A percentile compares a stretch with the other conserved stretches of the same genome.
Evolutionary conservation across 2,113 vertebrate species (phyloP).

Genomic region (Orycteropus afer): DNA sequence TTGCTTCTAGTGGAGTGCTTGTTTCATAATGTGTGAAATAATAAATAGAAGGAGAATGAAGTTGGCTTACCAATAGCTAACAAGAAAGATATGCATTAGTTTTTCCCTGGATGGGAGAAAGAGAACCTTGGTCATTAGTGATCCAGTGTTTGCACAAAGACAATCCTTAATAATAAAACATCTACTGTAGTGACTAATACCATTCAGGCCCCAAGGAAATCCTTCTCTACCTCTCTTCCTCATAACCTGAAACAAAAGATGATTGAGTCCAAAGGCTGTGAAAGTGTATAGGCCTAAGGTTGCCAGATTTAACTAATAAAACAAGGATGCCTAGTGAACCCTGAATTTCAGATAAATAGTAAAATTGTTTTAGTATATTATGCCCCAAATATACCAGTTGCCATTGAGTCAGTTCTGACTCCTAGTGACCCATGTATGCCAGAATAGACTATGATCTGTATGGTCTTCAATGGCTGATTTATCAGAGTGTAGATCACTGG

Average conservation of each 20-base stretch:
- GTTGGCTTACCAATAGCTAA: neutral
- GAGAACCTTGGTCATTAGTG: neutral
- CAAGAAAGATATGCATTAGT: fast-evolving
- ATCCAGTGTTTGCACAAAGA: neutral
- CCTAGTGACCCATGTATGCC: neutral
- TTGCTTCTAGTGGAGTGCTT: too few species aligned
- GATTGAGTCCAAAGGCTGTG: fast-evolving
- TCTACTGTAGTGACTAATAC: neutral
- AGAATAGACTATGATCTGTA: neutral
- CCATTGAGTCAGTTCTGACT: too few species aligned
- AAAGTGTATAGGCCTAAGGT: neutral
- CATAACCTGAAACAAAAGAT: neutral
- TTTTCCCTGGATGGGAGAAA: neutral
- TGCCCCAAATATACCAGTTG: neutral
- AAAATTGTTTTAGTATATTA: neutral
- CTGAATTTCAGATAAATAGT: neutral
- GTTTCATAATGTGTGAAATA: neutral
- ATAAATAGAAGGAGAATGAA: neutral
- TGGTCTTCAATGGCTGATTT: neutral
- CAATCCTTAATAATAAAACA: fast-evolving
- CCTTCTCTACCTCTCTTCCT: neutral
- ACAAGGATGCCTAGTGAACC: neutral
- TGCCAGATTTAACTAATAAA: neutral
- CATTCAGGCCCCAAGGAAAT: neutral
- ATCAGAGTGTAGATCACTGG: too few species aligned